Conservation (phyloP, 2,888 invertebrate species). For the Synanthedon myopaeformis region DNA sequence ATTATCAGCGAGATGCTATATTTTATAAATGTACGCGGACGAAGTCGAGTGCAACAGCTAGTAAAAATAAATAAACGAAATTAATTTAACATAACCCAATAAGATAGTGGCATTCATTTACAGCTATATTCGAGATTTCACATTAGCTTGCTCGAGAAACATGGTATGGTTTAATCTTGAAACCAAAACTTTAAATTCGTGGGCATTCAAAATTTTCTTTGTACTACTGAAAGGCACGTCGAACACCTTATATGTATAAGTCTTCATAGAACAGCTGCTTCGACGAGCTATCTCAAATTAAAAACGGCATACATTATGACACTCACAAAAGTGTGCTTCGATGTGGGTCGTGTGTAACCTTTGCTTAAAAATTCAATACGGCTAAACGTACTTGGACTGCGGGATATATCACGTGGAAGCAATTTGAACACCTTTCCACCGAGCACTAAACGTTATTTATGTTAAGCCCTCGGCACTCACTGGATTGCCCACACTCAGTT, state of each 20-base stretch:
- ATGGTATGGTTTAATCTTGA: no score
- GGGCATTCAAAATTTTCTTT: no score
- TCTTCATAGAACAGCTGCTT: slow-evolving; percentile 30
- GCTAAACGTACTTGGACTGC: slow-evolving; percentile 48
- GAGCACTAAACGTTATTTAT: slow-evolving; percentile 66
- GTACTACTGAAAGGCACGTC: no score
- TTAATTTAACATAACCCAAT: not conserved
- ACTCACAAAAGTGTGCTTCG: slow-evolving; percentile 17
- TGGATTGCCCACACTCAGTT: slow-evolving; percentile 54
- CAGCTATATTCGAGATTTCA: no score
- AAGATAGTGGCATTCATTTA: no score
- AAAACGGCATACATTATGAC: slow-evolving; percentile 28
- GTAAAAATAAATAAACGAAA: no score
- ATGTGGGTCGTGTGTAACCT: slow-evolving; percentile 11
- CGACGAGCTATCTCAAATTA: slow-evolving; percentile 33
- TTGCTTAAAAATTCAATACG: slow-evolving; percentile 62
- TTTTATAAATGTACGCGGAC: no score
- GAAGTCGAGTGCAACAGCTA: no score
- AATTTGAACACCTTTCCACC: slow-evolving; percentile 62
- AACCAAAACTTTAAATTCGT: no score
- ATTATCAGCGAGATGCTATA: no score
- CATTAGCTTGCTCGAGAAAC: no score
- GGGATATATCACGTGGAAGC: slow-evolving; percentile 63
- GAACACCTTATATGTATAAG: slow-evolving; percentile 12
- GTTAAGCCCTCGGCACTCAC: slow-evolving; percentile 56